Conservation (phyloP, 2,113 vertebrate genomes). For the Arizona elegans region DNA sequence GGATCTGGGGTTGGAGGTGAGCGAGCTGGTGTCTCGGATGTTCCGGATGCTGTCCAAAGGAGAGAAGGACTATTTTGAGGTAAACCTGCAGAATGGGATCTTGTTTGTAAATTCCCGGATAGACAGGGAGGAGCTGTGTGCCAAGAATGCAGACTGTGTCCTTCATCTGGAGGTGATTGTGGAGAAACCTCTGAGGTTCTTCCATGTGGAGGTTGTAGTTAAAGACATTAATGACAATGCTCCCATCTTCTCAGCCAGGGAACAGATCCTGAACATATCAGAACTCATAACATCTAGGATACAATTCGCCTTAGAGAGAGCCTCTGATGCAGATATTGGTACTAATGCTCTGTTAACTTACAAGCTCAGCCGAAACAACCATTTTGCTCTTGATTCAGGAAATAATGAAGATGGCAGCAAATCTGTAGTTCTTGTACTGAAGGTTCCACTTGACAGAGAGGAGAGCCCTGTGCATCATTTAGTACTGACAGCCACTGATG, state of each 20-base stretch:
- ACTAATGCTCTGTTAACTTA: constrained; percentile 70
- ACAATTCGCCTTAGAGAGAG: constrained; percentile 64
- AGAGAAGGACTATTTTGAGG: too few relatives aligned
- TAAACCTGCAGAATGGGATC: too few relatives aligned
- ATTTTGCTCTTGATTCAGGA: constrained; percentile 68
- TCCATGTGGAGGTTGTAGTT: constrained; percentile 75
- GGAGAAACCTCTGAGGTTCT: constrained; percentile 73
- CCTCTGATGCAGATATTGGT: constrained; percentile 71
- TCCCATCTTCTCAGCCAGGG: constrained; percentile 59
- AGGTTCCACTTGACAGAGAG: constrained; percentile 26
- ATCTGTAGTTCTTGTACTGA: constrained; percentile 56
- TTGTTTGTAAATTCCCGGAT: too few relatives aligned
- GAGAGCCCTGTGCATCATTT: too few relatives aligned
- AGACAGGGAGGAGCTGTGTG: too few relatives aligned
- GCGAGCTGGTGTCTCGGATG: too few relatives aligned
- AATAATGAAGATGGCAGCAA: constrained; percentile 57
- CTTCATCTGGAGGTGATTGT: not conserved
- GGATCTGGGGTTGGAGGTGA: too few relatives aligned
- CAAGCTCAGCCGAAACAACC: constrained; percentile 68
- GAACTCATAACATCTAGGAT: constrained; percentile 65
- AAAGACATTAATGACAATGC: constrained; percentile 79
- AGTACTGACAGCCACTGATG: too few relatives aligned
- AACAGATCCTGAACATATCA: constrained; percentile 57
- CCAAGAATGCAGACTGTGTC: too few relatives aligned
- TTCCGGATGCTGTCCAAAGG: too few relatives aligned